Evolutionary conservation across 2,113 vertebrate species (phyloP).

Genomic region (Ginglymostoma cirratum): DNA sequence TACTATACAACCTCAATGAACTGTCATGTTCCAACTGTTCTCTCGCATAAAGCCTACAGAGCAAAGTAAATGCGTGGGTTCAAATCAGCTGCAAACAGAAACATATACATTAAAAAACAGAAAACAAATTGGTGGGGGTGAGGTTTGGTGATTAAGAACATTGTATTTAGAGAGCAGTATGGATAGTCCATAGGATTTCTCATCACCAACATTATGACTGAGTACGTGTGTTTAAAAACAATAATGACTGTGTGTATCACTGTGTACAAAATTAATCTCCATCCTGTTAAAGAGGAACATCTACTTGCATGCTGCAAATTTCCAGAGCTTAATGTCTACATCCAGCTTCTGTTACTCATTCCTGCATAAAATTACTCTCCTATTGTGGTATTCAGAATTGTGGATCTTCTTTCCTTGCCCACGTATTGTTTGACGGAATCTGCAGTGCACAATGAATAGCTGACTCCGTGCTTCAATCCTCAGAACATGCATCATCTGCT

Average conservation of each 20-base stretch:
- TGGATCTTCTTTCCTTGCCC: background rate
- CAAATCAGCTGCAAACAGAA: background rate
- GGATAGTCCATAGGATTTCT: background rate
- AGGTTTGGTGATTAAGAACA: background rate
- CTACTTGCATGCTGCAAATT: background rate
- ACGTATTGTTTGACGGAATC: background rate
- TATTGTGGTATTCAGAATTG: background rate
- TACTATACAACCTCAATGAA: background rate
- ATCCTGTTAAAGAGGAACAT: background rate
- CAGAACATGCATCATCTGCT: background rate
- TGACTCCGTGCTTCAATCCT: background rate
- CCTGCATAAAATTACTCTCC: background rate
- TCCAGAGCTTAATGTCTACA: background rate
- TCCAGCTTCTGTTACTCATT: background rate
- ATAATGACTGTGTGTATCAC: background rate
- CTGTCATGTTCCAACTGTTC: background rate
- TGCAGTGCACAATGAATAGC: slow-evolving; percentile 18
- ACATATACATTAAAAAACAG: background rate
- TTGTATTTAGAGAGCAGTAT: background rate
- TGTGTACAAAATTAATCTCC: background rate
- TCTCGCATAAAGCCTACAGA: background rate
- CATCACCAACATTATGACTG: background rate
- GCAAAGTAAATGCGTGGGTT: background rate
- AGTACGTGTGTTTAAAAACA: background rate
- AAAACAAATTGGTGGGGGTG: background rate